Conservation (phyloP, 2,888 invertebrate species). For the Tillus elongatus region DNA sequence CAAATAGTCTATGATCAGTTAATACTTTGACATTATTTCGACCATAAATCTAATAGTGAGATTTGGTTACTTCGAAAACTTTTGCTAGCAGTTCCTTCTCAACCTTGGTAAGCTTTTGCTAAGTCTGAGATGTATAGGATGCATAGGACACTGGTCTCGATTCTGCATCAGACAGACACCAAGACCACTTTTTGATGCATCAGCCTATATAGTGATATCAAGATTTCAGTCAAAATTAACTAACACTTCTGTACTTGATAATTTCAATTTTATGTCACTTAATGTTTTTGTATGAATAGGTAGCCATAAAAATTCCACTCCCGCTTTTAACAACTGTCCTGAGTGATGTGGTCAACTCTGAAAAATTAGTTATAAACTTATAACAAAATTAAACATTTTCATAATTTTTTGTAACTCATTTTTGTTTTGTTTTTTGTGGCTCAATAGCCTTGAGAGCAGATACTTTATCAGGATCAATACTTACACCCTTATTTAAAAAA, state of each 20-base stretch:
- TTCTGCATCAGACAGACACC: constrained; percentile 19
- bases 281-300: constrained; percentile 11
- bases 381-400: constrained; percentile 20
- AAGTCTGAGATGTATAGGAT: constrained; percentile 16
- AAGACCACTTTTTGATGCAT: constrained; percentile 17
- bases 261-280: constrained; percentile 12
- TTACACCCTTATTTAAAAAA: constrained; percentile 16
- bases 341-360: constrained; percentile 17
- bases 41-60: constrained; percentile 29
- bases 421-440: constrained; percentile 15
- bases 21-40: constrained; percentile 21
- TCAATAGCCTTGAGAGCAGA: constrained; percentile 14
- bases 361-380: constrained; percentile 20
- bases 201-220: constrained; percentile 15
- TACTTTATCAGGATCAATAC: constrained; percentile 15
- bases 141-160: constrained; percentile 17
- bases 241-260: constrained; percentile 16
- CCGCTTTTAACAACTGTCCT: constrained; percentile 18
- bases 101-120: constrained; percentile 28
- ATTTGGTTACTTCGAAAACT: constrained; percentile 25
- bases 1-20: constrained; percentile 28
- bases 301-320: constrained; percentile 15
- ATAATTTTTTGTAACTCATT: constrained; percentile 17
- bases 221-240: constrained; percentile 15
- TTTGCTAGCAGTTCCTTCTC: constrained; percentile 33